Conservation (phyloP, 2,888 invertebrate genomes). For the Sturmia bella region DNA sequence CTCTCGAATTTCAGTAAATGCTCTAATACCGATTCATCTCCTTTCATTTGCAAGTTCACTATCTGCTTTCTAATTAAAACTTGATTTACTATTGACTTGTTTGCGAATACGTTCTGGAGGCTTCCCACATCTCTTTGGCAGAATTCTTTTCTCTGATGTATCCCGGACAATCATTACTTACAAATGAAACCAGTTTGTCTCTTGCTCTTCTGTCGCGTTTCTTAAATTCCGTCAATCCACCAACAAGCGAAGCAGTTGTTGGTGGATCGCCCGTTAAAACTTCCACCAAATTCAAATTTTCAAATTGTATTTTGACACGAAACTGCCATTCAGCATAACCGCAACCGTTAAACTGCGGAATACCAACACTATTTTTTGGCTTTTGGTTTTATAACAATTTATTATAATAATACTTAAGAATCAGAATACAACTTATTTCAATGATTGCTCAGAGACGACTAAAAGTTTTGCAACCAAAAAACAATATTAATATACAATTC, state of each 20-base stretch:
- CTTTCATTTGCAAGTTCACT: not conserved
- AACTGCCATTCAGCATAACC: slow-evolving; percentile 49
- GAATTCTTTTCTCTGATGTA: not conserved
- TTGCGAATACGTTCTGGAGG: not conserved
- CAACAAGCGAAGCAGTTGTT: too few relatives aligned
- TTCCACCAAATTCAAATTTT: not conserved
- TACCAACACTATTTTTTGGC: not conserved
- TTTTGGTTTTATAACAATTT: too few relatives aligned
- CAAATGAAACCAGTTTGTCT: slow-evolving; percentile 1
- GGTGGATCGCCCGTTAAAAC: slow-evolving; percentile 9
- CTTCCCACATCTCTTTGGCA: not conserved
- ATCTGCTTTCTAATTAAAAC: not conserved
- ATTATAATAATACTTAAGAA: too few relatives aligned
- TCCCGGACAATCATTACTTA: slow-evolving; percentile 1
- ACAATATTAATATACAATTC: not conserved
- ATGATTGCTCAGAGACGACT: too few relatives aligned
- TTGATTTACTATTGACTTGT: slow-evolving; percentile 4
- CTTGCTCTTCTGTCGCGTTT: slow-evolving; percentile 2
- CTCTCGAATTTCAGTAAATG: not conserved
- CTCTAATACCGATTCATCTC: not conserved
- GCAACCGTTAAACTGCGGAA: slow-evolving; percentile 41
- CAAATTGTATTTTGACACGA: slow-evolving; percentile 19
- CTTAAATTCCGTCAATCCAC: not conserved
- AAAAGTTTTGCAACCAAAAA: too few relatives aligned
- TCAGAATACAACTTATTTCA: too few relatives aligned